A percentile compares a stretch with the other conserved stretches of the same genome.
phyloP scores from a whole-genome alignment of 2,797 vertebrate genomes.

The Stomatorhinus walkeri region DNA sequence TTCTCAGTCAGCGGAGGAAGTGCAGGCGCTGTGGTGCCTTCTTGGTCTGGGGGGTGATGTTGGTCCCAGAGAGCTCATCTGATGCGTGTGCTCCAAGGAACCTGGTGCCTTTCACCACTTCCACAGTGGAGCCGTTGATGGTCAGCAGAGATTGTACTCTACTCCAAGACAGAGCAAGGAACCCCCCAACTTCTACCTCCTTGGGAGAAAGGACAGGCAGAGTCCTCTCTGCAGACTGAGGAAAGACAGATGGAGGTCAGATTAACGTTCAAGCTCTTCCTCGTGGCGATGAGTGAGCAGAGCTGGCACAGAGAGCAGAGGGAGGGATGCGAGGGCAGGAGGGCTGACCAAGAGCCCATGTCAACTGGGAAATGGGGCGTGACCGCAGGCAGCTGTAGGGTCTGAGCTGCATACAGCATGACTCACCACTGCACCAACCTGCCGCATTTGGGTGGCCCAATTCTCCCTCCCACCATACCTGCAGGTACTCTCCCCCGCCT shows the following conservation, averaged over 20 bases:
- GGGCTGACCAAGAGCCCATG: neutral
- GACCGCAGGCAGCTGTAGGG: conserved; percentile 18
- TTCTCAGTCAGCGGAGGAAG: neutral
- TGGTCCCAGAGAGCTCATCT: neutral
- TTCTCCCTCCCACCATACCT: neutral
- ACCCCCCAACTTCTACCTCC: neutral
- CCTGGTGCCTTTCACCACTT: neutral
- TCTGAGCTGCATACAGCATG: conserved; percentile 36
- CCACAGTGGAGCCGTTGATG: neutral
- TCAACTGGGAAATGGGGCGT: neutral
- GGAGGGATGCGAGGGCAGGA: neutral
- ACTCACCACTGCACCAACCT: conserved; percentile 59
- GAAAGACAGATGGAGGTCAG: conserved; percentile 38
- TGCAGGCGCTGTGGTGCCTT: neutral
- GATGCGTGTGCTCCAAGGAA: neutral
- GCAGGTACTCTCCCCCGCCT: neutral
- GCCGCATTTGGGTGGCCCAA: conserved; percentile 51
- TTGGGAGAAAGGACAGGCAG: neutral
- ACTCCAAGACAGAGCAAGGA: neutral
- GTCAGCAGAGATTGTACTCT: neutral
- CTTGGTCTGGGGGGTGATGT: neutral
- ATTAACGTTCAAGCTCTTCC: neutral
- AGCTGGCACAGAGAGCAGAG: neutral
- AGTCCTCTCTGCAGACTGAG: neutral
- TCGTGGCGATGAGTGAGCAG: neutral